Conservation (phyloP, 2,797 vertebrate genomes). For the Myotis myotis region DNA sequence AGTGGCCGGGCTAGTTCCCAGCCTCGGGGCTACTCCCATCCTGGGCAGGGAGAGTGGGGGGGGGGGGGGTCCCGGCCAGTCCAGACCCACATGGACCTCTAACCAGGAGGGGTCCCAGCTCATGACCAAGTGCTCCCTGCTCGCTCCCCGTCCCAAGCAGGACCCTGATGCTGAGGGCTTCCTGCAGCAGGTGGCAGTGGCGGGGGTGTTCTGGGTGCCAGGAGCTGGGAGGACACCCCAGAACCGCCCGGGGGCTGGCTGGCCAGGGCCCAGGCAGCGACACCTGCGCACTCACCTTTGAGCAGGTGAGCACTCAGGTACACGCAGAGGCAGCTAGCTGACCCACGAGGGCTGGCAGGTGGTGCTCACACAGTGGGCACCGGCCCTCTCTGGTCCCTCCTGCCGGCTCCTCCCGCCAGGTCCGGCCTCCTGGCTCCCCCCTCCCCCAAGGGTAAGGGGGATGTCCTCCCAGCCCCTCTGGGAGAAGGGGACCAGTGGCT, state of each 20-base stretch:
- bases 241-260: not conserved
- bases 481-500: not conserved
- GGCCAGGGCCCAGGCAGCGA: not conserved
- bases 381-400: not conserved
- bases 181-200: not conserved
- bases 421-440: not conserved
- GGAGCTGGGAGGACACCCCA: no score
- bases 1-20: not conserved
- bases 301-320: not conserved
- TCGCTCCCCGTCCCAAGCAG: not conserved
- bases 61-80: no score
- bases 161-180: fast-evolving
- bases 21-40: not conserved
- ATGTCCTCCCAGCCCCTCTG: not conserved
- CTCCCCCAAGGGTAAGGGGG: fast-evolving
- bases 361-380: fast-evolving
- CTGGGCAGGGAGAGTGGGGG: not conserved
- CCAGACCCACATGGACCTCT: not conserved
- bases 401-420: not conserved
- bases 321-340: not conserved
- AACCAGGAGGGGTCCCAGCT: fast-evolving
- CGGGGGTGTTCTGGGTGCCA: fast-evolving
- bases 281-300: not conserved
- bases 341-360: fast-evolving
- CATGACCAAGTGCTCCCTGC: fast-evolving